Base-by-base conservation (phyloP, 2,797 vertebrate species). In the Smutsia gigantea region DNA sequence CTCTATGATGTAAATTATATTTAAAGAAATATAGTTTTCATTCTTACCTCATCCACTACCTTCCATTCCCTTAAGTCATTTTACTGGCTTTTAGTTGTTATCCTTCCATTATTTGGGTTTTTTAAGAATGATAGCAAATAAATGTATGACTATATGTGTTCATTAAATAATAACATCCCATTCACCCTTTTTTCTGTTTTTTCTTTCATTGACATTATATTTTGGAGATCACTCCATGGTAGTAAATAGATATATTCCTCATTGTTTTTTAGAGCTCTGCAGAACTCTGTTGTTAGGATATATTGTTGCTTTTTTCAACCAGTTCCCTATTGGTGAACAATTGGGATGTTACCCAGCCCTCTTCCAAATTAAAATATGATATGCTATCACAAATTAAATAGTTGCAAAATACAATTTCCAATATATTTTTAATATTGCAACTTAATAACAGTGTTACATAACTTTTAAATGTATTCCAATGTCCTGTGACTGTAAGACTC, bases 391-490 rank as follows among this genome's bases (percentile, higher is more conserved):
- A 74, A 74, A 23, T 75, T 86, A 72, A 49, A 64, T 69, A 61
- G 13, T 92, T 75, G 25, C 29, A 83, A 42, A 81, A 86, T 94
- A 31, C 78, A 59, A 69, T 71, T 77, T 49, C n/a, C 63, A 77
- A 12, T 84, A 49, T 83, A 74, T 72, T 82, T 77, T 90, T 59
- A 55, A 53, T 74, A 64, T n/a, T 75, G 9, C 21, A 84, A 14
- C 59, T 88, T 37, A 77, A 85, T 55, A 83, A 75, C n/a, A 72
- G 34, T 49, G 46, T 87, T 86, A 88, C 2, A 23, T 64, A 64
- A 64, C 25, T 87, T 94, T 39, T 68, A 94, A 94, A 55, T 83
- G 14, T 89, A 71, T 55, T 25, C 15, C 90, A 21, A n/a, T 90
- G 34, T 79, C 25, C 74, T 84, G 31, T 91, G 39, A 82, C 46